A percentile compares a stretch with the other conserved stretches of the same genome.
Evolutionary conservation across 2,113 vertebrate genomes (phyloP).

Genomic region (Rana temporaria): DNA sequence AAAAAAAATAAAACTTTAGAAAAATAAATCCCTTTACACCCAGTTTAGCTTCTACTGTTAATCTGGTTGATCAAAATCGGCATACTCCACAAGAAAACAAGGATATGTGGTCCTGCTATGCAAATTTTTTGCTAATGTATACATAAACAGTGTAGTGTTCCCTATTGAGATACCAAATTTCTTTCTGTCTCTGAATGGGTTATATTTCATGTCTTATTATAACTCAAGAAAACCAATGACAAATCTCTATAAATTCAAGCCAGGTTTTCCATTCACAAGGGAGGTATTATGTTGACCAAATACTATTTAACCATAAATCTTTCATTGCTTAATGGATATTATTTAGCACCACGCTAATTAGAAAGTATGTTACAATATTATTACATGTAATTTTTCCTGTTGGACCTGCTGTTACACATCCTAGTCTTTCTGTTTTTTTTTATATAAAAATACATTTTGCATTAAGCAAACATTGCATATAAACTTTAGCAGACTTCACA

Average conservation of each 20-base stretch:
- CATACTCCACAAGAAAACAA: too few relatives aligned
- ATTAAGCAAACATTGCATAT: neutral
- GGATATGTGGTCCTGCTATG: too few relatives aligned
- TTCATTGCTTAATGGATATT: constrained; percentile 47
- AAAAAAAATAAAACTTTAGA: too few relatives aligned
- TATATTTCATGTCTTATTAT: constrained; percentile 8
- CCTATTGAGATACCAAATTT: neutral
- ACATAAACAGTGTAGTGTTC: neutral
- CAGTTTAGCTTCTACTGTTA: too few relatives aligned
- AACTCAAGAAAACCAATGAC: constrained; percentile 47
- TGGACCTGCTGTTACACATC: neutral
- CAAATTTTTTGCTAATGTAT: too few relatives aligned
- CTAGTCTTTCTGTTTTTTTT: neutral
- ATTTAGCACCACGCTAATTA: constrained; percentile 27
- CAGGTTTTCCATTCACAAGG: constrained; percentile 30
- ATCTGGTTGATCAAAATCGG: too few relatives aligned
- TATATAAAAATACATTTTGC: neutral
- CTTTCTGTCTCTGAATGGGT: constrained; percentile 15
- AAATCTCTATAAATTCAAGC: constrained; percentile 34
- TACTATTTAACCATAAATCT: constrained; percentile 49
- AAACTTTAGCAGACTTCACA: constrained; percentile 13
- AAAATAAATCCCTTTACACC: too few relatives aligned
- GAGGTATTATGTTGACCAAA: constrained; percentile 49
- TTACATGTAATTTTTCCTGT: constrained; percentile 14
- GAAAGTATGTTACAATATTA: constrained; percentile 20